These are phyloP conservation scores for Chrosomus eos DNA, from an alignment of 2,797 vertebrate genomes.

Conservation along the genomic window DNA sequence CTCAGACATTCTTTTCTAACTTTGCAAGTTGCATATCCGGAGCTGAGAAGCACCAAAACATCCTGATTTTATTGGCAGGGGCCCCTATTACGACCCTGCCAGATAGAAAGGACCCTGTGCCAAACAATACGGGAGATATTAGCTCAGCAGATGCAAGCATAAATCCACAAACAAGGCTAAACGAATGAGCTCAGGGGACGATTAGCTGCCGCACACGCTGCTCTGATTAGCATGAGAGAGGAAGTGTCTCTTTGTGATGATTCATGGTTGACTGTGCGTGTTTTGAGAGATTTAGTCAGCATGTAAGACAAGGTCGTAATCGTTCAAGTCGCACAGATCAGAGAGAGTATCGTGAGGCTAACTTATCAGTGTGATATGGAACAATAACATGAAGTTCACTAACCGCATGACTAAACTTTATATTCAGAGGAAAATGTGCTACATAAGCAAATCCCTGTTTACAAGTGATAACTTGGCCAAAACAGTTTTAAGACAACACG, in stretches of 20 bases:
- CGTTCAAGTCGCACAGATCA: slow-evolving; percentile 39
- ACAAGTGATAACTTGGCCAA: slow-evolving; percentile 9
- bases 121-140: slow-evolving; percentile 61
- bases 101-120: slow-evolving; percentile 49
- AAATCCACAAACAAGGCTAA: slow-evolving; percentile 72
- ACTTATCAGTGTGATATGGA: slow-evolving; percentile 29
- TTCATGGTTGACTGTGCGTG: slow-evolving; percentile 60
- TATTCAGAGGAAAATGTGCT: background rate
- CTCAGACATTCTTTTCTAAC: slow-evolving; percentile 22
- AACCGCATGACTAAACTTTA: slow-evolving; percentile 28
- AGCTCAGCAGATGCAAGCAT: slow-evolving; percentile 63
- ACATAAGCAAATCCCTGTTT: slow-evolving; percentile 1
- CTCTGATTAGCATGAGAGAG: slow-evolving; percentile 76
- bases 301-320: slow-evolving; percentile 46
- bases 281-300: slow-evolving; percentile 67
- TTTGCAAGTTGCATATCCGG: slow-evolving; percentile 20
- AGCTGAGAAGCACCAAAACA: slow-evolving; percentile 48
- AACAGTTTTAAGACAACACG: background rate
- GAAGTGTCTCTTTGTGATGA: slow-evolving; percentile 71
- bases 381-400: slow-evolving; percentile 17
- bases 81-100: slow-evolving; percentile 13
- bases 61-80: slow-evolving; percentile 44
- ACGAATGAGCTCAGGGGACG: slow-evolving; percentile 63
- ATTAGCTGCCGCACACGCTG: slow-evolving; percentile 68
- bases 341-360: slow-evolving; percentile 37